Evolutionary conservation across 2,888 invertebrate species (phyloP).

Genomic region (Mythimna loreyi): DNA sequence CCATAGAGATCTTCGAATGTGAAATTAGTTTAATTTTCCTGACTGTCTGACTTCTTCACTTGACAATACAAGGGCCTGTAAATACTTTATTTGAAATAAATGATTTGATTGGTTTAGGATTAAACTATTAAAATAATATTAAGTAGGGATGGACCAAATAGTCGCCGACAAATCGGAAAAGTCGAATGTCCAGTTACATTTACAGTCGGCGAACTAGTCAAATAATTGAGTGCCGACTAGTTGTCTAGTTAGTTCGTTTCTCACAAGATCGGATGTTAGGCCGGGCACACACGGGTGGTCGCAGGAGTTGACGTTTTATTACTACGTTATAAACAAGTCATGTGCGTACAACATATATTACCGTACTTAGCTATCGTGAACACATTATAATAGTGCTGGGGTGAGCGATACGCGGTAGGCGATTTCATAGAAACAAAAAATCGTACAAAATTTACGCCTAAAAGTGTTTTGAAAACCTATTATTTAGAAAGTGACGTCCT

Average conservation of each 20-base stretch:
- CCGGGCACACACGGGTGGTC: conserved; percentile 71
- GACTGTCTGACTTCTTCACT: too few relatives aligned
- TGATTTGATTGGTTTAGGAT: too few relatives aligned
- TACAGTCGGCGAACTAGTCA: neutral
- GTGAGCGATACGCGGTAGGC: conserved; percentile 53
- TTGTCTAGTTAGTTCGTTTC: neutral
- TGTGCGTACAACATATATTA: conserved; percentile 80
- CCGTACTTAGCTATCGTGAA: conserved; percentile 79
- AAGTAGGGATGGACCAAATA: neutral
- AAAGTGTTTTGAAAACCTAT: too few relatives aligned
- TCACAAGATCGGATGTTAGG: conserved; percentile 53
- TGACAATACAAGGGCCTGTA: too few relatives aligned
- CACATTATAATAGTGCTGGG: conserved; percentile 61
- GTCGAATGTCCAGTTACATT: neutral
- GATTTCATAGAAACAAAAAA: conserved; percentile 11
- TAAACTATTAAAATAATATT: neutral
- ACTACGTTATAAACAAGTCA: conserved; percentile 75
- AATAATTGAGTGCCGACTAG: neutral
- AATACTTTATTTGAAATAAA: too few relatives aligned
- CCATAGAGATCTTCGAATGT: too few relatives aligned
- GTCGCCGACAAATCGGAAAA: neutral
- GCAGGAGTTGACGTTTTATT: conserved; percentile 57
- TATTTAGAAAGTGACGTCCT: too few relatives aligned
- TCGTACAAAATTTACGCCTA: too few relatives aligned
- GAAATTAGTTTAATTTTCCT: too few relatives aligned